Base-by-base conservation (phyloP, 2,797 vertebrate genomes). In the Gobio occitaniae region DNA sequence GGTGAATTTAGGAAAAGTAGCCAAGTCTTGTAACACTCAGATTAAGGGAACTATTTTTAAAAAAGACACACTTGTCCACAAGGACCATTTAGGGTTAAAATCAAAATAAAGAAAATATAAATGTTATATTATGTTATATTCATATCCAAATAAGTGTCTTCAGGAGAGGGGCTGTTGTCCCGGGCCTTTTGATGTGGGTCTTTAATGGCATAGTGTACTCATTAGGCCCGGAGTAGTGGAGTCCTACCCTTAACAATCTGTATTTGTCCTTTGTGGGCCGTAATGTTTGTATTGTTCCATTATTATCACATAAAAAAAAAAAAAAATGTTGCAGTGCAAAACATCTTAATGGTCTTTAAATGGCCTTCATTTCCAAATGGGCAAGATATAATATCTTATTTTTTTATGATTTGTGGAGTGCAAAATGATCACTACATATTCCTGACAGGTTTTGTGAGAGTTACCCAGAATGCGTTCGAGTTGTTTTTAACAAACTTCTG, bases 281-380 rank as follows among this genome's bases (percentile, higher is more conserved):
- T 56, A 56, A 56, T 76, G 32, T 76, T 8, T 38, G 52, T 15
- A 77, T 13, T n/a, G 21, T n/a, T 44, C 68, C 12, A 75, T 36
- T 13, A 76, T 76, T 56, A 41, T 41, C 36, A 59, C 36, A 75
- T 54, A 17, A 32, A 47, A 70, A 54, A 19, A 19, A 66, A 16
- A 56, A 54, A 19, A 36, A 16, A 29, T 9, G 47, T 74, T 74
- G 48, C 9, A 3, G 9, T 76, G 74, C 52, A 76, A 76, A 77
- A 77, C 19, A 41, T 59, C 6, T 56, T 77, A 59, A 77, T 77
- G 52, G 32, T 59, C 54, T 59, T 77, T 36, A 59, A 59, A 77
- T 59, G 52, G 52, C 19, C 52, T 59, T 76, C 52, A 12, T 59
- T 77, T 59, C 17, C 52, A 41, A 68, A 11, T 41, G 32, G 19